Percentiles rank a stretch among this genome's conserved stretches.
Evolutionary conservation across 2,113 vertebrate genomes (phyloP).

Genomic region (Clarias magur): DNA sequence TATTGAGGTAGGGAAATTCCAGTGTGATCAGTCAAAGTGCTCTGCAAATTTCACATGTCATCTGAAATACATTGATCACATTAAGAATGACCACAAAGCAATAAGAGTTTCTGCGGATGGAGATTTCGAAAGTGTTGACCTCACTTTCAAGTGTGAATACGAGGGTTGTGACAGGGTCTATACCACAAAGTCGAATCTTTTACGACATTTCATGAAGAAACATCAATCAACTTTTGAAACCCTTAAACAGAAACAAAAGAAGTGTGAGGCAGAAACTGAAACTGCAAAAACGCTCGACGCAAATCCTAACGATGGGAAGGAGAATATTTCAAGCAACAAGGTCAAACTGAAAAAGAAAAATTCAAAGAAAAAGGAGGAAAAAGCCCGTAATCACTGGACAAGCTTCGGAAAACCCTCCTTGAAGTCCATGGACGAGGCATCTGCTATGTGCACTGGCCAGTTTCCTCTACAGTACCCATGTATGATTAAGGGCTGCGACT

Average conservation of each 20-base stretch:
- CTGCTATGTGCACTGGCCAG: constrained; percentile 87
- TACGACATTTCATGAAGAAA: constrained; percentile 96
- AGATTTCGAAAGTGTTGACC: constrained; percentile 76
- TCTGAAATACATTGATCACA: constrained; percentile 89
- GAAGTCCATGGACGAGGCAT: constrained; percentile 87
- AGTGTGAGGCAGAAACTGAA: constrained; percentile 47
- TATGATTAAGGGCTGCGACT: constrained; percentile 95
- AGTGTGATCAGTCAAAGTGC: constrained; percentile 89
- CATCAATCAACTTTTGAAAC: constrained; percentile 92
- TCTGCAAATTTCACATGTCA: constrained; percentile 85
- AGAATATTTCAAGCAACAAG: constrained; percentile 76
- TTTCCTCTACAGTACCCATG: constrained; percentile 91
- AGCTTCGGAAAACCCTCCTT: constrained; percentile 77
- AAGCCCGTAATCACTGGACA: constrained; percentile 71
- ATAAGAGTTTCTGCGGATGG: constrained; percentile 81
- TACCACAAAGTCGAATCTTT: constrained; percentile 93
- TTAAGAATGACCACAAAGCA: constrained; percentile 87
- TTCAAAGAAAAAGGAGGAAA: constrained; percentile 71
- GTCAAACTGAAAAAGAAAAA: constrained; percentile 78
- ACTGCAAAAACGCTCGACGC: constrained; percentile 77
- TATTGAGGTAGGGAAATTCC: constrained; percentile 83
- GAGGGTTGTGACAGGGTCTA: constrained; percentile 92
- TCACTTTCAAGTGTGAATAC: constrained; percentile 87
- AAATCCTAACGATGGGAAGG: constrained; percentile 77
- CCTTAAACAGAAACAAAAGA: constrained; percentile 77